phyloP scores from a whole-genome alignment of 2,888 invertebrate genomes.

The Scelioninae gen. 1 region DNA sequence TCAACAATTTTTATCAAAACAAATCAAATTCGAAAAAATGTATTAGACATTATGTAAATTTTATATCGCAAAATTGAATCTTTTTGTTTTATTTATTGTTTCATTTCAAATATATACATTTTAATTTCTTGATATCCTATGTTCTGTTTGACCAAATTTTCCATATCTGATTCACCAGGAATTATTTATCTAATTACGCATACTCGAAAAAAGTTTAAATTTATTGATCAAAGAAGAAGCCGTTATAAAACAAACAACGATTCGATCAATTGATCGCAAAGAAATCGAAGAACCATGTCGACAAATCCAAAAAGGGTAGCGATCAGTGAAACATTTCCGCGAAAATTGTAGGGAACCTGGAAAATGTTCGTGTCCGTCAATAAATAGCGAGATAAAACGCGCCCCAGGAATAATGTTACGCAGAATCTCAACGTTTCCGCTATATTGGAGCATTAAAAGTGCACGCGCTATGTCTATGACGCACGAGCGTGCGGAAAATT shows the following conservation, averaged over 20 bases:
- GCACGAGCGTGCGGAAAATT: too few relatives aligned
- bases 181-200: conserved; percentile 5
- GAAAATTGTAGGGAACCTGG: conserved; percentile 19
- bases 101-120: too few relatives aligned
- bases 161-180: neutral
- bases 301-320: conserved; percentile 4
- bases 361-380: conserved; percentile 38
- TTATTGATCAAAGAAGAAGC: conserved; percentile 4
- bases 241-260: conserved; percentile 6
- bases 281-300: neutral
- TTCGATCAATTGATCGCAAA: conserved; percentile 14
- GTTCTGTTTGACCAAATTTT: neutral
- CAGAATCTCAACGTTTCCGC: conserved; percentile 39
- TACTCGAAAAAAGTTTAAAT: conserved; percentile 1
- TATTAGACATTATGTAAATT: too few relatives aligned
- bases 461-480: too few relatives aligned
- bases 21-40: too few relatives aligned
- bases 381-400: conserved; percentile 48
- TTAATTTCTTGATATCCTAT: neutral
- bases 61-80: too few relatives aligned
- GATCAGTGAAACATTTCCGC: conserved; percentile 33
- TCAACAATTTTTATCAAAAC: too few relatives aligned
- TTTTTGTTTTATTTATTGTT: too few relatives aligned
- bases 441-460: too few relatives aligned
- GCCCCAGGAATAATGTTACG: conserved; percentile 27